Evolutionary conservation across 64 coral and sea anemone genomes (phyloP), one percentile per base, ranked within the genome.

Genomic region (Orbicella faveolata): DNA sequence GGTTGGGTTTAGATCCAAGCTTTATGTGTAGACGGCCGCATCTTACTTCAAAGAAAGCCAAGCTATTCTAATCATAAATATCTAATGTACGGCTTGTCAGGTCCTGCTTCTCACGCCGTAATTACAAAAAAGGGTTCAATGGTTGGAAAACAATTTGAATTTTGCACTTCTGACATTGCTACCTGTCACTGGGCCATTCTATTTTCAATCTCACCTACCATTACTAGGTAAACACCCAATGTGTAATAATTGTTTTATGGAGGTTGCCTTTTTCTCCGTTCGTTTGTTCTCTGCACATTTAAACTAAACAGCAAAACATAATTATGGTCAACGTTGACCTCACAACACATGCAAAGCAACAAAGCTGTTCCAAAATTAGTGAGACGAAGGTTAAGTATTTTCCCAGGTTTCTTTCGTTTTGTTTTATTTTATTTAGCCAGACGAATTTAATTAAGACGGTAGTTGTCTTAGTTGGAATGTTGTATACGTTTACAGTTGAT

Each of bases 121-220:
- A 77, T 69, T 69, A 69, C 19, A n/a, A 25, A 25, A 69, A n/a
- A 25, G 3, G 20, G 20, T n/a, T 34, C 14, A 21, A 65, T 72
- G 62, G 82, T 72, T 84, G 37, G 37, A 52, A 69, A 69, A 9
- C 63, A 69, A 84, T 69, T 84, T 62, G 35, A 83, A 65, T 65
- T 83, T 83, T 39, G 18, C 80, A 66, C 61, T 83, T 48, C 18
- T 83, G 6, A 44, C 62, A 83, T 37, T 67, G 36, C 36, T 66
- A 83, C 80, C 63, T 70, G 82, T 72, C 82, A 21, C 67, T 26
- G 19, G 20, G 12, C 20, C 3, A 44, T 66, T 65, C 35, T 66
- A 39, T 39, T 83, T 25, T 70, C 13, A 48, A 66, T 72, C 44
- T 23, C 21, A 36, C 44, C 19, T 26, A 34, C 61, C 17, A 61